These are phyloP conservation scores for Hemaris fuciformis DNA, from an alignment of 2,888 invertebrate species.

Conservation along the genomic window DNA sequence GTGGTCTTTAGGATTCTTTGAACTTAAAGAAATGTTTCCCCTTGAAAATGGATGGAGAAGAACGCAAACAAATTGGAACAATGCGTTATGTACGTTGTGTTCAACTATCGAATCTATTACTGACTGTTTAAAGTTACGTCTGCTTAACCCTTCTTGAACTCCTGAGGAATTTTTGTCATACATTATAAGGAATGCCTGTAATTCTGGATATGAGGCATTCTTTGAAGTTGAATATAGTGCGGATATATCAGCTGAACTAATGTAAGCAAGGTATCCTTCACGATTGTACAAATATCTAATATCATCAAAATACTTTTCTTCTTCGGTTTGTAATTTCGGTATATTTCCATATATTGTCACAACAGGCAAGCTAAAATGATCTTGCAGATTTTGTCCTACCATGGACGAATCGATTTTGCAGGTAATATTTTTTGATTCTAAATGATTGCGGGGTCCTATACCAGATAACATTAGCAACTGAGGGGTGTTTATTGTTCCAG, in stretches of 20 bases:
- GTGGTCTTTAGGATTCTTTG: constrained; percentile 21
- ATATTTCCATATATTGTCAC: constrained; percentile 18
- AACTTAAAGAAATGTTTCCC: constrained; percentile 25
- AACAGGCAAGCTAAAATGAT: constrained; percentile 41
- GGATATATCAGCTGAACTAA: constrained; percentile 20
- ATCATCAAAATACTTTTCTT: constrained; percentile 11
- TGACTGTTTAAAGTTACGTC: constrained; percentile 15
- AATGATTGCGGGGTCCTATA: constrained; percentile 53
- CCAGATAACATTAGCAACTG: constrained; percentile 67
- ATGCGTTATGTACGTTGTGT: constrained; percentile 17
- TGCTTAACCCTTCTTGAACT: constrained; percentile 12
- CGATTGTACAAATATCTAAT: constrained; percentile 20
- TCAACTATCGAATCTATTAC: constrained; percentile 18
- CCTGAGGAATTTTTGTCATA: constrained; percentile 17
- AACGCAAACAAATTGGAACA: constrained; percentile 20
- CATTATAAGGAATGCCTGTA: constrained; percentile 19
- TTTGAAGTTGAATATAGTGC: constrained; percentile 22
- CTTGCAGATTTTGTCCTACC: constrained; percentile 66
- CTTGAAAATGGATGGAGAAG: constrained; percentile 28
- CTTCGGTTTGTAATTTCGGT: constrained; percentile 5
- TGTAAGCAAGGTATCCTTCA: constrained; percentile 16
- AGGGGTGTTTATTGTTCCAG: constrained; percentile 59
- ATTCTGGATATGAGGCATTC: constrained; percentile 19
- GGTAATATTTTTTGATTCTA: constrained; percentile 41
- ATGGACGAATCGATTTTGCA: constrained; percentile 46